These are phyloP conservation scores for Pomacea canaliculata DNA, from an alignment of 2,888 invertebrate species.

Conservation along the genomic window DNA sequence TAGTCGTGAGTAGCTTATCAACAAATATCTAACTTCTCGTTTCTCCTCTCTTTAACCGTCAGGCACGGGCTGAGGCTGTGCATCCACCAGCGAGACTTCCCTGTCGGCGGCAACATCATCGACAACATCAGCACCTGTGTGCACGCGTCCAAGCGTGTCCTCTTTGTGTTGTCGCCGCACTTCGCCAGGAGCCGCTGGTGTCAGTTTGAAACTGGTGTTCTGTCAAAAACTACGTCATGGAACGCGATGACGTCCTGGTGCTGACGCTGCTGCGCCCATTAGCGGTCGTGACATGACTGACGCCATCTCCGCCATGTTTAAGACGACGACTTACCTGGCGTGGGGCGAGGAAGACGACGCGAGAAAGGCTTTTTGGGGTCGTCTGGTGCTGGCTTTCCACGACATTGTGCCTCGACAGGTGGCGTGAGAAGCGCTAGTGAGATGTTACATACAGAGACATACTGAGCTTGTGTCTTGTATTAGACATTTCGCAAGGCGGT, in stretches of 20 bases:
- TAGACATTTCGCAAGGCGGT: too few species aligned
- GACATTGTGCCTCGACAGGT: neutral
- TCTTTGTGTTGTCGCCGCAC: neutral
- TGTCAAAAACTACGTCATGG: neutral
- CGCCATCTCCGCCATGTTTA: neutral
- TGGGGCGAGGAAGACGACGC: neutral
- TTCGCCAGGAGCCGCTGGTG: constrained; percentile 9
- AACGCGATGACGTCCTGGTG: neutral
- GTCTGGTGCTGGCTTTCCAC: neutral
- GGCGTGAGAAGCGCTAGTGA: too few species aligned
- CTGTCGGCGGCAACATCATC: neutral
- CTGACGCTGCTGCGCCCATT: neutral
- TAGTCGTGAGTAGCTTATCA: too few species aligned
- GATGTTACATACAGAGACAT: too few species aligned
- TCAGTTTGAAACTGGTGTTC: neutral
- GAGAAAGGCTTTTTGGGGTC: neutral
- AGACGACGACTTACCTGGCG: constrained; percentile 6
- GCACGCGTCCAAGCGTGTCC: neutral
- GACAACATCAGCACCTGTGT: neutral
- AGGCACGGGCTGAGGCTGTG: neutral
- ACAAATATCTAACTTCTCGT: too few species aligned
- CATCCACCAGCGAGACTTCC: constrained; percentile 5
- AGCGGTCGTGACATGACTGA: neutral
- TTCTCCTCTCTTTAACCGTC: too few species aligned
- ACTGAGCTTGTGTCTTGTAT: too few species aligned